A percentile compares a stretch with the other conserved stretches of the same genome.
phyloP scores from a whole-genome alignment of 1,140 invertebrate genomes.

The Pachyrhynchus sulphureomaculatus region DNA sequence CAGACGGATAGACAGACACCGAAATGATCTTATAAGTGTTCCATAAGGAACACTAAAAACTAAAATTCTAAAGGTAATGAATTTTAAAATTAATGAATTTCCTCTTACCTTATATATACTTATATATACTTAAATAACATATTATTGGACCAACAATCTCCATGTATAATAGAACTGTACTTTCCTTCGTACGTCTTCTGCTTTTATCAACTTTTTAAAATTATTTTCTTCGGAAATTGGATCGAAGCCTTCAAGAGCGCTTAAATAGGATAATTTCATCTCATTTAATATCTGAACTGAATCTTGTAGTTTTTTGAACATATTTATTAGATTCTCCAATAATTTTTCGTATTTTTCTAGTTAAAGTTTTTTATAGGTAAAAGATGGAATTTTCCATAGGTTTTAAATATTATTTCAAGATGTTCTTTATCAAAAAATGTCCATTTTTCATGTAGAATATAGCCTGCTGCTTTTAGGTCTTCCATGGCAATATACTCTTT shows the following conservation, averaged over 20 bases:
- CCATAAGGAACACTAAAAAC: too few species aligned
- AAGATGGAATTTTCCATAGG: constrained; percentile 38
- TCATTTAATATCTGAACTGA: background rate
- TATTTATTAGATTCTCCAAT: background rate
- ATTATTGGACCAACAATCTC: constrained; percentile 31
- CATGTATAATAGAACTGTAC: constrained; percentile 27
- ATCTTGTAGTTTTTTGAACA: background rate
- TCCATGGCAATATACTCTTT: constrained; percentile 15
- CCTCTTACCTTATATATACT: too few species aligned
- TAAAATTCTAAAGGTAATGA: too few species aligned
- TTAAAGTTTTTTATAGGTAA: constrained; percentile 51
- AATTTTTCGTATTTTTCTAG: constrained; percentile 31
- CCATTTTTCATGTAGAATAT: constrained; percentile 37
- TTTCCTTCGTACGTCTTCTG: constrained; percentile 20
- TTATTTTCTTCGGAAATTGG: background rate
- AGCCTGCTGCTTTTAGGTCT: constrained; percentile 15
- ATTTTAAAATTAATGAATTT: too few species aligned
- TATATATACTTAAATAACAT: constrained; percentile 32
- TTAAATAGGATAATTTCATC: background rate
- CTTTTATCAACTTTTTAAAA: constrained; percentile 7
- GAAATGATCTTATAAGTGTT: too few species aligned
- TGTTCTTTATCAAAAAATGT: constrained; percentile 5
- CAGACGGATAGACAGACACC: too few species aligned
- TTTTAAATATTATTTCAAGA: constrained; percentile 16
- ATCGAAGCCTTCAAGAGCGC: constrained; percentile 4